These are phyloP conservation scores for Sepiola atlantica DNA, from an alignment of 2,888 invertebrate genomes.

Conservation along the genomic window DNA sequence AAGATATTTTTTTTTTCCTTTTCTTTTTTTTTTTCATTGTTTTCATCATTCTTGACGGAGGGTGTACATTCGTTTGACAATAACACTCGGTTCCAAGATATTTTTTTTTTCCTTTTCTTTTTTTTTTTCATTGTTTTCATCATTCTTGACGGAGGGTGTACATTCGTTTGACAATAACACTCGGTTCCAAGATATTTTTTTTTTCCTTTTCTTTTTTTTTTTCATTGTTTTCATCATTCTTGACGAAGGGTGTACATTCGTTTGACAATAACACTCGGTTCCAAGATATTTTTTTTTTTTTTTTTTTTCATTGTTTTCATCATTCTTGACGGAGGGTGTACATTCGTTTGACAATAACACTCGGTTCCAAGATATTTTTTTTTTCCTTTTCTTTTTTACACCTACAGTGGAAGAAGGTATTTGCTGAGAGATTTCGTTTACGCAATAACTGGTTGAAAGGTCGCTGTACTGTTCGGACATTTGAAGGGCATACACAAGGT, in stretches of 20 bases:
- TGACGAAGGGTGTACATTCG: no score
- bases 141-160: no score
- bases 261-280: no score
- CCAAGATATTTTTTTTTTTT: no score
- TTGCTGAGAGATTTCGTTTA: slow-evolving; percentile 76
- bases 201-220: slow-evolving; percentile 43
- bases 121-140: not conserved
- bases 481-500: slow-evolving; percentile 78
- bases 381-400: slow-evolving; percentile 47
- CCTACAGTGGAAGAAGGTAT: slow-evolving; percentile 76
- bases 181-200: not conserved
- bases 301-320: no score
- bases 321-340: no score
- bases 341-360: no score
- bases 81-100: no score
- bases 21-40: slow-evolving; percentile 10
- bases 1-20: not conserved
- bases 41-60: no score
- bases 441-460: slow-evolving; percentile 77
- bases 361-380: not conserved
- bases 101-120: slow-evolving; percentile 34
- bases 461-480: slow-evolving; percentile 77
- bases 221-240: no score
- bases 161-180: no score
- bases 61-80: no score